phyloP scores from a whole-genome alignment of 2,113 vertebrate species.

The Laticauda laticaudata region DNA sequence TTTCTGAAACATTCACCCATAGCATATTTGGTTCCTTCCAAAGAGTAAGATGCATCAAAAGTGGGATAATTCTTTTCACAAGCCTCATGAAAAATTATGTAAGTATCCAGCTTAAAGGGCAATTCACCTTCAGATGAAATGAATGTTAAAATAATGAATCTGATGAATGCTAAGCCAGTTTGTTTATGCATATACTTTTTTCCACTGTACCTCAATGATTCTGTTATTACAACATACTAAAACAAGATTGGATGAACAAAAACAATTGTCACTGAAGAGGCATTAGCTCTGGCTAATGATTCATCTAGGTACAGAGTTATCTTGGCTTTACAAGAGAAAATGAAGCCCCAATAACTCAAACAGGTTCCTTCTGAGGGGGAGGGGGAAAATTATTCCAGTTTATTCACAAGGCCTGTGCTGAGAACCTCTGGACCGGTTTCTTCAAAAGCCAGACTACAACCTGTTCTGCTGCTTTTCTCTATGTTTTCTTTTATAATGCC shows the following conservation, averaged over 20 bases:
- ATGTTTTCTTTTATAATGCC: background rate
- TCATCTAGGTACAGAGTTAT: background rate
- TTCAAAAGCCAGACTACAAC: background rate
- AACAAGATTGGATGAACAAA: background rate
- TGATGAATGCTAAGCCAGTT: background rate
- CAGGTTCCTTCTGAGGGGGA: background rate
- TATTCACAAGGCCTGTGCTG: background rate
- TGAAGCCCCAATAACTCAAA: background rate
- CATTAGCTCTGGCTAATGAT: background rate
- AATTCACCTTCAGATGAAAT: background rate
- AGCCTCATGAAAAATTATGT: background rate
- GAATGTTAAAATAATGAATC: background rate
- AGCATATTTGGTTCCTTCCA: background rate
- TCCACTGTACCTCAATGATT: background rate
- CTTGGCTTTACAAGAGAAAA: background rate
- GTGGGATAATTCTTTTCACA: background rate
- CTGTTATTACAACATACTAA: background rate
- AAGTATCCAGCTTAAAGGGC: background rate
- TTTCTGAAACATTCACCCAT: background rate
- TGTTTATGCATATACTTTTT: slow-evolving; percentile 9
- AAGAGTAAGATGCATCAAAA: background rate
- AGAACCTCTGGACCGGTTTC: background rate
- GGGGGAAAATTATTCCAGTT: background rate
- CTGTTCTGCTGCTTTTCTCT: background rate
- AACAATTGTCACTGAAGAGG: background rate